These are phyloP conservation scores for Brachionichthys hirsutus DNA, from an alignment of 2,113 vertebrate species.

Conservation along the genomic window DNA sequence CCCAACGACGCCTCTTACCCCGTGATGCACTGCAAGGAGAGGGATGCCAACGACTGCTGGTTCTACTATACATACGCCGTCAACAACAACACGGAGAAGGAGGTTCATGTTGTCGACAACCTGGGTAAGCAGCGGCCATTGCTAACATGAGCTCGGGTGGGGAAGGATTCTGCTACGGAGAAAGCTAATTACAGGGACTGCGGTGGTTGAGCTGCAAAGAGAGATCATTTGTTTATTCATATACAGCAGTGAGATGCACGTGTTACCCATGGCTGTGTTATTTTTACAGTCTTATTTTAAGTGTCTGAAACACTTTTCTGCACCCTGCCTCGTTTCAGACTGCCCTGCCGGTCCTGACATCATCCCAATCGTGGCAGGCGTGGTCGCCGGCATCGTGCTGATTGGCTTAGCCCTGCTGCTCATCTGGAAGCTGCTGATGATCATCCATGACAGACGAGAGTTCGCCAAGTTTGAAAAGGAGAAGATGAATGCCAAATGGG, in stretches of 20 bases:
- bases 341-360: slow-evolving; percentile 95
- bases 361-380: slow-evolving; percentile 94
- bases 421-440: slow-evolving; percentile 99
- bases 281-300: slow-evolving; percentile 34
- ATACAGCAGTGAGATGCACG: slow-evolving; percentile 10
- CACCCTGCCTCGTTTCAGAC: slow-evolving; percentile 73
- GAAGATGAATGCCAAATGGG: slow-evolving; percentile 99
- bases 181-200: slow-evolving; percentile 29
- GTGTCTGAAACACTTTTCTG: slow-evolving; percentile 8
- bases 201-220: slow-evolving; percentile 19
- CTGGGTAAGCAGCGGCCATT: slow-evolving; percentile 77
- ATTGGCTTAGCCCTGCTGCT: slow-evolving; percentile 95
- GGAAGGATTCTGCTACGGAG: slow-evolving; percentile 16
- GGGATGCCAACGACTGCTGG: slow-evolving; percentile 97
- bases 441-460: slow-evolving; percentile 97
- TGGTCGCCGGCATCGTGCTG: slow-evolving; percentile 96
- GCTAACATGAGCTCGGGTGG: slow-evolving; percentile 15
- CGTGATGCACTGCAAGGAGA: slow-evolving; percentile 90
- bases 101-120: slow-evolving; percentile 84
- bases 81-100: slow-evolving; percentile 81
- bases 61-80: slow-evolving; percentile 95
- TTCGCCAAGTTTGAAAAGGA: slow-evolving; percentile 99
- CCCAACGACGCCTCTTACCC: slow-evolving; percentile 81
- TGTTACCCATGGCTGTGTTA: slow-evolving; percentile 18
- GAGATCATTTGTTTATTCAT: slow-evolving; percentile 38